These are phyloP conservation scores for Nyctibius grandis DNA, from an alignment of 2,797 vertebrate genomes.

Conservation along the genomic window DNA sequence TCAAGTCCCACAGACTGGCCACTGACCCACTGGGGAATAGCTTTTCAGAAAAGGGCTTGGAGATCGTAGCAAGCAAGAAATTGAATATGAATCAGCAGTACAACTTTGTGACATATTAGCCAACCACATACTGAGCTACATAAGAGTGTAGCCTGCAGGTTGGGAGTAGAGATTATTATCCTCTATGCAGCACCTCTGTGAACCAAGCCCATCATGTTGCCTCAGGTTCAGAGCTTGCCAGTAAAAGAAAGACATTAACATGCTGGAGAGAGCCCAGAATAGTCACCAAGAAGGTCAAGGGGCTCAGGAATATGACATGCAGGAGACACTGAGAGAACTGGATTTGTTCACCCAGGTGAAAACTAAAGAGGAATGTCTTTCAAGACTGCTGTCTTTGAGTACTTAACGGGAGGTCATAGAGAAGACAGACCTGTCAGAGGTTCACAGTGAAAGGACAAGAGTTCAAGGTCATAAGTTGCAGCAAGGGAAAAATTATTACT, in stretches of 20 bases:
- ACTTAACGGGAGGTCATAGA: neutral
- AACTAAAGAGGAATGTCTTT: neutral
- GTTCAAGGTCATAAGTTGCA: neutral
- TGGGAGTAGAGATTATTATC: neutral
- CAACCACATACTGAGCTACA: neutral
- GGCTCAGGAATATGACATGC: neutral
- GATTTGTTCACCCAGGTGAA: neutral
- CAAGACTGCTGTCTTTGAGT: neutral
- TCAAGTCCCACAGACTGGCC: neutral
- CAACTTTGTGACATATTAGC: neutral
- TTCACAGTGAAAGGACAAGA: neutral
- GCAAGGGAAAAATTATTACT: neutral
- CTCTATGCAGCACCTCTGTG: neutral
- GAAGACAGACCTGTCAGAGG: neutral
- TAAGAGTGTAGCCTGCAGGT: neutral
- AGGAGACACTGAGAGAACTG: neutral
- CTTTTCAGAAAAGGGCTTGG: neutral
- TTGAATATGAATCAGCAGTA: neutral
- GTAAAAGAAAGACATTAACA: neutral
- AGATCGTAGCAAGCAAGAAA: neutral
- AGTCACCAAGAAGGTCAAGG: neutral
- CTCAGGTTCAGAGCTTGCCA: neutral
- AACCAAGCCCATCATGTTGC: neutral
- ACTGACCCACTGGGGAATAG: neutral
- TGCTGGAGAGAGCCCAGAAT: neutral